Evolutionary conservation across 2,888 invertebrate genomes (phyloP), one percentile per base, ranked within the genome.

Genomic region (Noctua pronuba): DNA sequence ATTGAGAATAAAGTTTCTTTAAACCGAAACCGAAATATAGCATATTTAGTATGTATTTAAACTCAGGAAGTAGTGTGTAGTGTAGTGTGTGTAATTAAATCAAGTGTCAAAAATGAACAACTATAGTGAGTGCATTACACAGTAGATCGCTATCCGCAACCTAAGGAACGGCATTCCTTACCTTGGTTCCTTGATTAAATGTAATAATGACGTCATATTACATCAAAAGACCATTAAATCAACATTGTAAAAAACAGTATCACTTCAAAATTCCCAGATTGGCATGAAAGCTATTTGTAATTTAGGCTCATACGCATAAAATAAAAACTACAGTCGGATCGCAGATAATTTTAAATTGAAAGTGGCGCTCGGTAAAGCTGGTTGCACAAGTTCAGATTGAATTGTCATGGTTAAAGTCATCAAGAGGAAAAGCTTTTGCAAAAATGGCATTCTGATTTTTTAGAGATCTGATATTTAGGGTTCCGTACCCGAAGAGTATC

Each of bases 341-440:
- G 41, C 41, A 75, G 83, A 69, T 18, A 52, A 35, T 52, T 65
- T 75, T 68, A 82, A 79, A 85, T 82, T 82, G 67, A 82, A 82
- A 85, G n/a, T 77, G 38, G 44, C 44, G 44, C 55, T 69, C 7
- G 2, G 8, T 41, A 66, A 86, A 49, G 84, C 77, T 67, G 66
- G 49, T 41, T 75, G 35, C 84, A 77, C 49, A 55, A 2, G 35
- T 5, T 49, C 28, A 52, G 38, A 62, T 52, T 35, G 24, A n/a
- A 21, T 31, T 52, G 18, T 21, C 60, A 52, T 41, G 21, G 31
- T 24, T n/a, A 41, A 2, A 7, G 8, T 46, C 16, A 21, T 69
- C 16, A n/a, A n/a, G 21, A 1, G 21, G 1, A n/a, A 35, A 21
- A 41, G 13, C 1, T 44, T 44, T 44, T 31, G 24, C 18, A 31